These are phyloP conservation scores for Biston stratarius DNA, from an alignment of 2,888 invertebrate species.

Conservation along the genomic window DNA sequence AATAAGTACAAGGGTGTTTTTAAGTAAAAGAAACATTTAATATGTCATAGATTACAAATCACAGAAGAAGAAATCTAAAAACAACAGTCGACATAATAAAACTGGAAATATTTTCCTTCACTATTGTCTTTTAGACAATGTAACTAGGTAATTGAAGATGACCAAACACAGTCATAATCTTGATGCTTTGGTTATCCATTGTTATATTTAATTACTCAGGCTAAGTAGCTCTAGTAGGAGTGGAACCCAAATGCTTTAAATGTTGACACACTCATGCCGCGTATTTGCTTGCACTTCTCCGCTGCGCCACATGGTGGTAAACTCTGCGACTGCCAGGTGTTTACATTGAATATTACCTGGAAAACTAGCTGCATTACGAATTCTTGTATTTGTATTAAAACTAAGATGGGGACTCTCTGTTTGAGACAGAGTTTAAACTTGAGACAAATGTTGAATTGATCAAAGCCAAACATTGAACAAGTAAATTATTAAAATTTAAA, in stretches of 20 bases:
- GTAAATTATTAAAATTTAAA: too few relatives aligned
- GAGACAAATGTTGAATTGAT: neutral
- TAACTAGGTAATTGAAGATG: neutral
- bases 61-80: too few relatives aligned
- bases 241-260: slow-evolving; percentile 24
- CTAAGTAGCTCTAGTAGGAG: slow-evolving; percentile 7
- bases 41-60: too few relatives aligned
- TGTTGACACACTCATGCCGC: slow-evolving; percentile 42
- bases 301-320: slow-evolving; percentile 67
- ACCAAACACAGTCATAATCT: neutral
- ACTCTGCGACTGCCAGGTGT: slow-evolving; percentile 75
- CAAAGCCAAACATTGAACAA: neutral
- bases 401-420: slow-evolving; percentile 3
- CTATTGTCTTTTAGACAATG: too few relatives aligned
- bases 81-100: too few relatives aligned
- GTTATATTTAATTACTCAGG: slow-evolving; percentile 14
- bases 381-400: slow-evolving; percentile 56
- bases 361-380: slow-evolving; percentile 49
- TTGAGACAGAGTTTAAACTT: slow-evolving; percentile 6
- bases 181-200: neutral
- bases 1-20: too few relatives aligned
- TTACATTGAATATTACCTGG: slow-evolving; percentile 70
- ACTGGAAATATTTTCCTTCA: too few relatives aligned
- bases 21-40: too few relatives aligned
- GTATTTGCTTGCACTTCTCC: slow-evolving; percentile 56